Percentiles rank a stretch among this genome's conserved stretches.
Evolutionary conservation across 2,797 vertebrate genomes (phyloP).

Genomic region (Loriculus beryllinus): DNA sequence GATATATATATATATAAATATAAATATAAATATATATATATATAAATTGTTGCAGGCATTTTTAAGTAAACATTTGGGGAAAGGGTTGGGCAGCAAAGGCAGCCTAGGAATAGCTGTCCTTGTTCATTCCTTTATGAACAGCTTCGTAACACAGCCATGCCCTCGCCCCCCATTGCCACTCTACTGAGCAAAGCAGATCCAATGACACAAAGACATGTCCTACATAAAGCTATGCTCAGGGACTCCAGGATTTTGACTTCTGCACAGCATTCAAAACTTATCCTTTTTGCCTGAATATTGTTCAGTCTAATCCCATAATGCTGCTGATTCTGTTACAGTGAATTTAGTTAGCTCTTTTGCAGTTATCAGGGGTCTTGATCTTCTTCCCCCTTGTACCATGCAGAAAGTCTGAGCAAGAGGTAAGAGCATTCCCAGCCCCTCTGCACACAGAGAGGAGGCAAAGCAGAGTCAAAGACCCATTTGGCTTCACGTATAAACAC

Average conservation of each 20-base stretch:
- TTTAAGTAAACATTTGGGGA: not conserved
- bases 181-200: not conserved
- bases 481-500: not conserved
- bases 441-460: not conserved
- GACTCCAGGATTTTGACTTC: fast-evolving
- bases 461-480: not conserved
- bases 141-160: fast-evolving
- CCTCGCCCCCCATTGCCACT: too few relatives aligned
- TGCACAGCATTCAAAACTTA: not conserved
- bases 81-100: not conserved
- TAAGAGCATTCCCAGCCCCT: not conserved
- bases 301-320: not conserved
- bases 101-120: not conserved
- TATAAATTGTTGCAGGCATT: not conserved
- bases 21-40: not conserved
- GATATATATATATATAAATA: not conserved
- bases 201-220: fast-evolving
- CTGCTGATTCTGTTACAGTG: not conserved
- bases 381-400: fast-evolving
- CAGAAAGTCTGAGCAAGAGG: not conserved
- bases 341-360: not conserved
- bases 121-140: not conserved
- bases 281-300: not conserved
- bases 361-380: not conserved
- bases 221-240: fast-evolving